phyloP scores from a whole-genome alignment of 2,797 vertebrate species.

The Eulemur rubriventer region DNA sequence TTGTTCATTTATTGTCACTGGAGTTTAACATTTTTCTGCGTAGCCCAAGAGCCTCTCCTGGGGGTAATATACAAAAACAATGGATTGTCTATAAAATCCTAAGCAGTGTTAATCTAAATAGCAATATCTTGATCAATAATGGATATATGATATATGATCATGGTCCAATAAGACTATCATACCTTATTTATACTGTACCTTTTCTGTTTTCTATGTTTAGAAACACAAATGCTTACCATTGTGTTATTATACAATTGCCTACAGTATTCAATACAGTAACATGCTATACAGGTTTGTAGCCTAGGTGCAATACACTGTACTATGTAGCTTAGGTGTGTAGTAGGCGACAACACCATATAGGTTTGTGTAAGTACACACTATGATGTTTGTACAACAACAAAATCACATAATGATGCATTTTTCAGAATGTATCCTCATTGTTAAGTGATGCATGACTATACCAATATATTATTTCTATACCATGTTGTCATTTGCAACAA shows the following conservation, averaged over 20 bases:
- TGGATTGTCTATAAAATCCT: conserved; percentile 15
- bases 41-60: conserved; percentile 29
- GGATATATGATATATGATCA: too few relatives aligned
- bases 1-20: neutral
- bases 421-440: neutral
- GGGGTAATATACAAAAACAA: conserved; percentile 5
- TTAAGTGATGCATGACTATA: neutral
- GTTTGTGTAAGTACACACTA: neutral
- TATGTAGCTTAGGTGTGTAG: neutral
- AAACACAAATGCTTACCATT: neutral
- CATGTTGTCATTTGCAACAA: neutral
- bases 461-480: neutral
- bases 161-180: neutral
- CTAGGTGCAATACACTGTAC: neutral
- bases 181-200: neutral
- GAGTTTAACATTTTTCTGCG: conserved; percentile 2
- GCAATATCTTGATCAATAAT: neutral
- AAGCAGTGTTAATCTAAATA: conserved; percentile 4
- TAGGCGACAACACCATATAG: neutral
- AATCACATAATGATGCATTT: neutral
- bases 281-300: neutral
- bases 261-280: neutral
- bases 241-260: neutral
- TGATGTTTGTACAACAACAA: neutral
- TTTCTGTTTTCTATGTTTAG: neutral